These are phyloP conservation scores for Sakesphorus luctuosus DNA, from an alignment of 2,113 vertebrate genomes.

Conservation along the genomic window DNA sequence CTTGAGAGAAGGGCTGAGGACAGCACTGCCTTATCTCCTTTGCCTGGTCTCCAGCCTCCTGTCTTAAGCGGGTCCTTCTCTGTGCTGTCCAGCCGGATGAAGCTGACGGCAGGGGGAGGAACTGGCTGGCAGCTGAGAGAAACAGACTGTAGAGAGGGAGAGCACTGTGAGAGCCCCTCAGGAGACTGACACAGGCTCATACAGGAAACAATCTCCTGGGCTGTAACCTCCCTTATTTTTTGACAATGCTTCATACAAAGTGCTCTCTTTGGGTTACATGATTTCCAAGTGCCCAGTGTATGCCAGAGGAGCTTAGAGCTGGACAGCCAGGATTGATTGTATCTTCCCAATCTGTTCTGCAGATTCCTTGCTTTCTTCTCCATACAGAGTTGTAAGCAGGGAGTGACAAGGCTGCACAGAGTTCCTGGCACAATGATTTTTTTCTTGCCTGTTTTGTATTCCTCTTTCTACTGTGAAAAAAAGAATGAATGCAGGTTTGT, in stretches of 20 bases:
- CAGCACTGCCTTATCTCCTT: neutral
- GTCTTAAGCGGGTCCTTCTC: fast-evolving
- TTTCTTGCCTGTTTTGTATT: neutral
- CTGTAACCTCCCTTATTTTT: neutral
- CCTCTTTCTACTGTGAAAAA: neutral
- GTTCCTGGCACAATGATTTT: neutral
- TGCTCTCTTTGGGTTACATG: fast-evolving
- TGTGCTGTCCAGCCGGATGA: fast-evolving
- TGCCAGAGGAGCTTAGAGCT: neutral
- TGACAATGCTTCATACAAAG: fast-evolving
- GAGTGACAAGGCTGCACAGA: neutral
- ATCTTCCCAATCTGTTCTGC: neutral
- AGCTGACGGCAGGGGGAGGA: fast-evolving
- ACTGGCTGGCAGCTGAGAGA: neutral
- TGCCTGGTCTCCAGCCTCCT: neutral
- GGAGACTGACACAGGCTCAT: neutral
- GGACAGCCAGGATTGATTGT: neutral
- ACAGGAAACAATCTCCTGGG: neutral
- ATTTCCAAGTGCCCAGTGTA: fast-evolving
- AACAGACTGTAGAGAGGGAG: neutral
- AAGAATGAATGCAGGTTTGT: neutral
- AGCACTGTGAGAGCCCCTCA: fast-evolving
- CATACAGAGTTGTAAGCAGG: fast-evolving
- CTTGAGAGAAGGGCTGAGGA: neutral
- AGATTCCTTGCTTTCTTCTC: neutral